These are phyloP conservation scores for Pseudochirops cupreus DNA, from an alignment of 2,797 vertebrate species.

Conservation along the genomic window DNA sequence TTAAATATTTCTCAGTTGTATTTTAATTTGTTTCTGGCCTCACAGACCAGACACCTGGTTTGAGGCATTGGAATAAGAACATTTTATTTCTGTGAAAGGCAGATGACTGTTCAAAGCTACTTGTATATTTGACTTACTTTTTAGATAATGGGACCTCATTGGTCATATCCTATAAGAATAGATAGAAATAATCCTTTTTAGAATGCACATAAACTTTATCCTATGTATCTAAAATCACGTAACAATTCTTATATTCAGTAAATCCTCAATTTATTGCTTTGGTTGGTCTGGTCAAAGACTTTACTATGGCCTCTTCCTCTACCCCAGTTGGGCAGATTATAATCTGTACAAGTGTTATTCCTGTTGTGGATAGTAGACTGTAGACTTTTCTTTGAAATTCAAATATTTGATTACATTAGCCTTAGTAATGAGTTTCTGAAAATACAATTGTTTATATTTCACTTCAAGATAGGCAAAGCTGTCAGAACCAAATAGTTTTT, in stretches of 20 bases:
- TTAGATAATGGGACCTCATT: background rate
- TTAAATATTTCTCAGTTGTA: background rate
- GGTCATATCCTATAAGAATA: background rate
- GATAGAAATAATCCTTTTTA: background rate
- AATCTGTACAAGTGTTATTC: background rate
- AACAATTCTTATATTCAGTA: background rate
- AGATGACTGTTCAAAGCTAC: background rate
- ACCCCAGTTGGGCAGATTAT: background rate
- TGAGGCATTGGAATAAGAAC: background rate
- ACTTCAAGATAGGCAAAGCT: background rate
- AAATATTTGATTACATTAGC: background rate
- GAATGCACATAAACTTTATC: background rate
- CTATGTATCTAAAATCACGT: background rate
- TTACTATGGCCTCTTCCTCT: background rate
- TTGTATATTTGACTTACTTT: background rate
- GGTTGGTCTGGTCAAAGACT: background rate
- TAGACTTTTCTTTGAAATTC: background rate
- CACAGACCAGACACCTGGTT: background rate
- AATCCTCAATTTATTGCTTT: background rate
- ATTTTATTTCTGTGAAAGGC: background rate
- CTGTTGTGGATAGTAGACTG: too few species aligned
- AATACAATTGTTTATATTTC: background rate
- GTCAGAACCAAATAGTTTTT: background rate
- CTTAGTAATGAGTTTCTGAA: background rate
- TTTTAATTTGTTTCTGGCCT: background rate